These are phyloP conservation scores for Ambastaia sidthimunki DNA, from an alignment of 2,797 vertebrate genomes.

Conservation along the genomic window DNA sequence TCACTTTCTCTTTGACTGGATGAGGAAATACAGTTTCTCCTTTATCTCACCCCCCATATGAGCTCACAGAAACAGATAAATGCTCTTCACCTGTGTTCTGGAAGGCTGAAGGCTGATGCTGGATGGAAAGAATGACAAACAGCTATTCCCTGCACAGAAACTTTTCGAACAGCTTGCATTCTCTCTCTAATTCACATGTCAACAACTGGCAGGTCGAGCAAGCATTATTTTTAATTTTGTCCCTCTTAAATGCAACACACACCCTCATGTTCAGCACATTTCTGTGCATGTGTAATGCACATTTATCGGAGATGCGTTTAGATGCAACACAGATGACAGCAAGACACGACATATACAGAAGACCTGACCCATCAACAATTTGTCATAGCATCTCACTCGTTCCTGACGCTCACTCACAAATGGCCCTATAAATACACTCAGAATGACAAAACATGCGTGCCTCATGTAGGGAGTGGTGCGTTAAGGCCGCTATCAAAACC, in stretches of 20 bases:
- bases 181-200: background rate
- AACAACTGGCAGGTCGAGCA: conserved; percentile 41
- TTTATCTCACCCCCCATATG: background rate
- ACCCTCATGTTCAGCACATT: conserved; percentile 3
- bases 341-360: background rate
- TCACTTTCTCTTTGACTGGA: conserved; percentile 18
- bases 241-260: conserved; percentile 21
- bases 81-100: background rate
- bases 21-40: conserved; percentile 27
- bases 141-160: conserved; percentile 24
- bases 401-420: conserved; percentile 37
- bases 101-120: background rate
- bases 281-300: conserved; percentile 13
- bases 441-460: conserved; percentile 41
- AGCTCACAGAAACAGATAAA: background rate
- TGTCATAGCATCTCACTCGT: conserved; percentile 15
- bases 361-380: background rate
- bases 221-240: conserved; percentile 54
- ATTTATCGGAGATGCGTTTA: conserved; percentile 5
- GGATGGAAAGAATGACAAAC: conserved; percentile 33
- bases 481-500: conserved; percentile 24
- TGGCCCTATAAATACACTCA: conserved; percentile 37
- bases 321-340: conserved; percentile 21
- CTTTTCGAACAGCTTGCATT: background rate
- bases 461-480: conserved; percentile 38